phyloP scores from a whole-genome alignment of 2,113 vertebrate species.

The Calcarius ornatus region DNA sequence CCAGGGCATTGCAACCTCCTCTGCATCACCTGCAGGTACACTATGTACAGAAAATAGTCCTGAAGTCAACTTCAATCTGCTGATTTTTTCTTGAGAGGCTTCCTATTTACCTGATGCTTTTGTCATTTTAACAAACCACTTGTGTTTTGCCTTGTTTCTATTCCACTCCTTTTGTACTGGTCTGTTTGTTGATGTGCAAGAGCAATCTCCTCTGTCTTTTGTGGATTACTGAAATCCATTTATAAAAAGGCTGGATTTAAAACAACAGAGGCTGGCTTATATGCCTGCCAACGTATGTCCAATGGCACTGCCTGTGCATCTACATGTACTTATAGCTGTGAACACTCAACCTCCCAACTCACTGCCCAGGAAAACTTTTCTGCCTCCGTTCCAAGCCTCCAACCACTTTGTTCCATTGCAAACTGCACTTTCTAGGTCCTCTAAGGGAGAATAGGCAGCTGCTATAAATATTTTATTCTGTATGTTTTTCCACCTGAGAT shows the following conservation, averaged over 20 bases:
- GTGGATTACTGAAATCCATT: slow-evolving; percentile 56
- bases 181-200: neutral
- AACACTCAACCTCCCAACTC: neutral
- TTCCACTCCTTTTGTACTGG: neutral
- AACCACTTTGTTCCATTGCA: neutral
- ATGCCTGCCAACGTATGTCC: slow-evolving; percentile 21
- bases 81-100: neutral
- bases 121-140: neutral
- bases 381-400: neutral
- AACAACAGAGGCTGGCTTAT: slow-evolving; percentile 35
- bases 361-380: neutral
- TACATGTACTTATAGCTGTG: neutral
- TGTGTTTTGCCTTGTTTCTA: neutral
- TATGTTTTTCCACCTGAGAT: neutral
- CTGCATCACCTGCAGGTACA: neutral
- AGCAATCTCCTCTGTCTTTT: neutral
- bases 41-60: neutral
- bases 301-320: neutral
- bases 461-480: neutral
- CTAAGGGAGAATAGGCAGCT: neutral
- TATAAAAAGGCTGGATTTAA: slow-evolving; percentile 49
- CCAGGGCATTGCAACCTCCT: neutral
- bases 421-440: neutral
- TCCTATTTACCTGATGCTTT: neutral
- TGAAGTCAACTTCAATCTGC: neutral